Base-by-base conservation (phyloP, 1,140 invertebrate species). In the Drosophila setifemur region DNA sequence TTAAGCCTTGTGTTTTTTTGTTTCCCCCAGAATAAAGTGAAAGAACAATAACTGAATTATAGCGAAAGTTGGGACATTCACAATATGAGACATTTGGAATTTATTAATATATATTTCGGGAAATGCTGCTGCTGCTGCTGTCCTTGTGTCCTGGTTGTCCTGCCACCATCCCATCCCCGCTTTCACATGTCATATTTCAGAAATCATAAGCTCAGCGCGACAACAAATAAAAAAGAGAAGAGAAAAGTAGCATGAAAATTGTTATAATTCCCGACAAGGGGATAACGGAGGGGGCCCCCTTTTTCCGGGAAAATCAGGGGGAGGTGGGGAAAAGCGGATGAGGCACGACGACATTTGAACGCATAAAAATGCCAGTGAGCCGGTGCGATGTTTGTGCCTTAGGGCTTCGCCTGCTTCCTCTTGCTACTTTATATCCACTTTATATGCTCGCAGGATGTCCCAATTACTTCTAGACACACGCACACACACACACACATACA, bases 401-500 rank as follows among this genome's bases (percentile, higher is more conserved):
- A 74, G 85, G 81, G 81, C 71, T 64, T 67, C 72, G 71, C 64
- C 74, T 76, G 69, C 58, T 72, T 66, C 75, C 64, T 60, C 71
- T 71, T 69, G 77, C 77, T 87, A 77, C 77, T 87, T 86, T 86
- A 87, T 86, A 87, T 74, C 81, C 82, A 87, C 82, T 87, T 85
- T 85, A 82, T 86, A 82, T 88, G 83, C 82, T 82, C 77, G 60
- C 82, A 87, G 82, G 82, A 86, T 86, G 83, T 82, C 79, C 82
- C 82, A 86, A 86, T 86, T 86, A 86, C 76, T 86, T 87, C 88
- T 74, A 85, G 79, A 49, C 69, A 47, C 52, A 48, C 60, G 57
- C 28, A 53, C 52, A 68, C 40, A 45, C 57, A 61, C 66, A 16
- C 55, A 53, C 42, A 43, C 52, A 53, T 31, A 43, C 31, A 69